Evolutionary conservation across 2,888 invertebrate genomes (phyloP).

Genomic region (Schizaphis graminum): DNA sequence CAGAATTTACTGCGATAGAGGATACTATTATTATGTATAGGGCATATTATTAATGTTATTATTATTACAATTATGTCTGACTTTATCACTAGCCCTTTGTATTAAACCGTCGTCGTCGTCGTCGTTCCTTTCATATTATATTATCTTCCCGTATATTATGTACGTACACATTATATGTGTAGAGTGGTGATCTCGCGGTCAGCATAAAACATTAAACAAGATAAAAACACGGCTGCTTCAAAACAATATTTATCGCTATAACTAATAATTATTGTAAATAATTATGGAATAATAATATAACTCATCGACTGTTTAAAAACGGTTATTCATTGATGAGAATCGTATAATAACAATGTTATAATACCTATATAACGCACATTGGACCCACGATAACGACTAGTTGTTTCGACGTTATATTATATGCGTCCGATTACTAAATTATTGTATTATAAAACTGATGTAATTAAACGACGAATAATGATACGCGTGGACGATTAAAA

Average conservation of each 20-base stretch:
- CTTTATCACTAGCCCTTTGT: slow-evolving; percentile 55
- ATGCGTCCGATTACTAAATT: not conserved
- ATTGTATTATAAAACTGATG: slow-evolving; percentile 9
- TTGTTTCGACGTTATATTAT: not conserved
- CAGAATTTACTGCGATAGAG: slow-evolving; percentile 39
- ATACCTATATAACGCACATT: not conserved
- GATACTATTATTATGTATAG: slow-evolving; percentile 32
- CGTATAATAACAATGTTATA: not conserved
- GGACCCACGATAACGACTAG: slow-evolving; percentile 15
- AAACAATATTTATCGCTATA: slow-evolving; percentile 28
- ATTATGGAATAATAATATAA: not conserved
- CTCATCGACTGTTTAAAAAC: not conserved
- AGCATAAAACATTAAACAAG: not conserved
- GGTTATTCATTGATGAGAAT: slow-evolving; percentile 25
- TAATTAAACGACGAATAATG: slow-evolving; percentile 20
- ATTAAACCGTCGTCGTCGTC: slow-evolving; percentile 22
- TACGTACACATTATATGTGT: not conserved
- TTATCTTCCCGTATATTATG: not conserved
- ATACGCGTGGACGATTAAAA: not conserved
- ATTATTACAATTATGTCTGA: slow-evolving; percentile 33
- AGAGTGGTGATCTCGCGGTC: not conserved
- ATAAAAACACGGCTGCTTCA: slow-evolving; percentile 3
- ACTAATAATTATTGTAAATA: slow-evolving; percentile 9
- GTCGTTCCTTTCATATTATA: not conserved
- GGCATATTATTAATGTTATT: slow-evolving; percentile 24